Evolutionary conservation across 1,140 invertebrate species (phyloP), one percentile per base, ranked within the genome.

Genomic region (Anastrepha ludens): DNA sequence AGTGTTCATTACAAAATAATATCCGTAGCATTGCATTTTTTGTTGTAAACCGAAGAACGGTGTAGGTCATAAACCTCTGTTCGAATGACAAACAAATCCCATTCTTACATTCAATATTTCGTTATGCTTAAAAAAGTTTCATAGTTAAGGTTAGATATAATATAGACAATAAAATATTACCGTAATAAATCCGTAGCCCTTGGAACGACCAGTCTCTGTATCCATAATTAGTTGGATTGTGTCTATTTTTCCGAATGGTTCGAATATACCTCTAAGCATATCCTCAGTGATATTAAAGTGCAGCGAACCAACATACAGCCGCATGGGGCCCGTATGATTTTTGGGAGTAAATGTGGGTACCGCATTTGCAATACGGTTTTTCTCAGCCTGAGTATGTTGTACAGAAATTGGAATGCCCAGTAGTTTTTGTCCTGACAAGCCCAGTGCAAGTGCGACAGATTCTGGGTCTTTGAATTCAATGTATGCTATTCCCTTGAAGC

Each of bases 221-320:
- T 99, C 98, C 94, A 97, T 98, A 90, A 99, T 98, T 39, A 99
- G 94, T 93, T 99, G 98, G 90, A 99, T 99, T 88, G 97, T 97
- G 93, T 99, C 98, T 92, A 99, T 99, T 95, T 98, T 98, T 86
- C 99, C 99, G 94, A 99, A 99, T 1, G 99, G 99, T 94, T 99
- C 99, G 94, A 99, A 99, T 88, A 99, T 99, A 47, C 98, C 98
- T 89, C 97, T 94, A 39, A 99, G 94, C 99, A 99, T 99, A 87
- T 99, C 99, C 94, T 99, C 99, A 20, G 98, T 99, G 86, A 99
- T 99, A 92, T 99, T 99, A 91, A 99, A 99, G 94, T 99, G 99
- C 47, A 99, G 94, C 50, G 98, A 99, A 11, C 99, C 98, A 87
- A 99, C 98, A 94, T 99, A 99, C 0, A 99, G 94, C 92, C 98